phyloP scores from a whole-genome alignment of 92 coral and sea anemone genomes.

The Porites cylindrica region DNA sequence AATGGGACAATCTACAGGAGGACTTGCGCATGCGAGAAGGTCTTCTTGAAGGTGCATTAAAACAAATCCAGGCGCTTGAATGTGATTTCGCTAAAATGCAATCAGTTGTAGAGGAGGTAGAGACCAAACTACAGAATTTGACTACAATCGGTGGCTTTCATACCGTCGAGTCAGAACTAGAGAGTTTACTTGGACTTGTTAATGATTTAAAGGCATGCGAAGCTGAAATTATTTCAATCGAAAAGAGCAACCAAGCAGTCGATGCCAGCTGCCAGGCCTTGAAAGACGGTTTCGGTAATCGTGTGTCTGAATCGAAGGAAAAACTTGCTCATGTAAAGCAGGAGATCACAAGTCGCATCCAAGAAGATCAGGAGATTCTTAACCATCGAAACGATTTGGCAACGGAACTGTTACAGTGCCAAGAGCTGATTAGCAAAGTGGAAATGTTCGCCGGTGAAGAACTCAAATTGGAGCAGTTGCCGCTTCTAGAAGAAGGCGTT shows the following conservation, averaged over 20 bases:
- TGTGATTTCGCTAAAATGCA: constrained; percentile 47
- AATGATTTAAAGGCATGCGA: constrained; percentile 50
- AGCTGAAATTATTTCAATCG: constrained; percentile 33
- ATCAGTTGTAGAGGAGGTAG: constrained; percentile 27
- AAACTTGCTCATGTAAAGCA: constrained; percentile 71
- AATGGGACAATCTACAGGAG: constrained; percentile 48
- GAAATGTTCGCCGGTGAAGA: constrained; percentile 54
- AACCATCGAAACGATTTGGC: constrained; percentile 56
- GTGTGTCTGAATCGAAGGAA: constrained; percentile 57
- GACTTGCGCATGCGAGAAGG: constrained; percentile 35
- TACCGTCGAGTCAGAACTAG: constrained; percentile 36
- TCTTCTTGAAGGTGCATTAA: constrained; percentile 38
- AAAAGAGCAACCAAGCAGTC: constrained; percentile 17
- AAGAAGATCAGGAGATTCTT: constrained; percentile 55
- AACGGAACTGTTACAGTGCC: constrained; percentile 66
- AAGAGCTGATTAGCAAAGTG: constrained; percentile 61
- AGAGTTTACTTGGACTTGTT: constrained; percentile 51
- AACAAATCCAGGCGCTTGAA: constrained; percentile 38
- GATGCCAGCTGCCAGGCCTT: constrained; percentile 36
- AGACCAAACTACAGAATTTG: constrained; percentile 42
- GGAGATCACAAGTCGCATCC: constrained; percentile 48
- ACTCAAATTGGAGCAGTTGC: constrained; percentile 20
- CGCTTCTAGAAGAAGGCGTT: constrained; percentile 53
- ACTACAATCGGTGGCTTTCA: constrained; percentile 29
- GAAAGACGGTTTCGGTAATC: constrained; percentile 38